These are phyloP conservation scores for Oncorhynchus clarkii DNA, from an alignment of 2,113 vertebrate species.

Conservation along the genomic window DNA sequence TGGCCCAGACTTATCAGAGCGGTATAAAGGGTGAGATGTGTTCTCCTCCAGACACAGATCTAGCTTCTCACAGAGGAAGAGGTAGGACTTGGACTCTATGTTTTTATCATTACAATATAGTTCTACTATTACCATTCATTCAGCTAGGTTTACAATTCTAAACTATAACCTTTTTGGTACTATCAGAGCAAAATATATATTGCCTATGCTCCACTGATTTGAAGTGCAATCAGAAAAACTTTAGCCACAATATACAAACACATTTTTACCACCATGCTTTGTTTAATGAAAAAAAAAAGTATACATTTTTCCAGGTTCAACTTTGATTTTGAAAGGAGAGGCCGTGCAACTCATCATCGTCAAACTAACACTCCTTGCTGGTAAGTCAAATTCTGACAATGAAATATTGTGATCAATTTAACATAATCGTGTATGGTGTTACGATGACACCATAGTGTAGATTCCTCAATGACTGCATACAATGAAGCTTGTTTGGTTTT, in stretches of 20 bases:
- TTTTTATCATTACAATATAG: background rate
- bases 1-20: constrained; percentile 17
- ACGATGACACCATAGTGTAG: too few species aligned
- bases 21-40: constrained; percentile 24
- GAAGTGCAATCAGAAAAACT: too few species aligned
- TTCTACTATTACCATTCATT: background rate
- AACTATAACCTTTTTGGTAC: background rate
- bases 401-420: background rate
- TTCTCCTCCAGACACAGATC: background rate
- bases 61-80: background rate
- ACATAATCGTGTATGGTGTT: too few species aligned
- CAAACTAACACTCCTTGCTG: constrained; percentile 43
- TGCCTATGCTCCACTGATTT: background rate
- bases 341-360: constrained; percentile 37
- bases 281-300: background rate
- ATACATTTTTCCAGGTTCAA: background rate
- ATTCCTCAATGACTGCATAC: too few species aligned
- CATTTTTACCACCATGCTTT: too few species aligned
- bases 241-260: too few species aligned
- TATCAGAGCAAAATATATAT: background rate
- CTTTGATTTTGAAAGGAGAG: background rate
- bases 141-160: too few species aligned
- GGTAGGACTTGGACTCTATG: constrained; percentile 12
- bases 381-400: constrained; percentile 33
- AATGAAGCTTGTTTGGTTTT: too few species aligned